A percentile compares a stretch with the other conserved stretches of the same genome.
These are phyloP conservation scores for Cephalopterus ornatus DNA, from an alignment of 2,113 vertebrate genomes.

Conservation along the genomic window DNA sequence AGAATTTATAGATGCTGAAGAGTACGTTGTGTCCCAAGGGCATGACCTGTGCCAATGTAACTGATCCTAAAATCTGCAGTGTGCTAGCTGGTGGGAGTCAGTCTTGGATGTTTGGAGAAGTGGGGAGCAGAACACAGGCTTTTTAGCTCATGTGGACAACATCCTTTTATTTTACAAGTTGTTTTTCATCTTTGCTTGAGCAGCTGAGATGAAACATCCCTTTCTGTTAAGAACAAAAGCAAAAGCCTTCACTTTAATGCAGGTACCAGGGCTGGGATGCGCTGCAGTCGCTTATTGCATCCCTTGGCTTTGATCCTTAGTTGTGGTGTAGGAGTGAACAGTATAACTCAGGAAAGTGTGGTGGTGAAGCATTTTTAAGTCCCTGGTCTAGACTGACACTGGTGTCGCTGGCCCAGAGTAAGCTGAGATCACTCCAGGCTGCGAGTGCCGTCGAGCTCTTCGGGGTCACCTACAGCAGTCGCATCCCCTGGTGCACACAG, in stretches of 20 bases:
- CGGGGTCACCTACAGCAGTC: not conserved
- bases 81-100: not conserved
- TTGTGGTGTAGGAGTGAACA: not conserved
- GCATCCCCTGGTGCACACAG: not conserved
- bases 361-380: not conserved
- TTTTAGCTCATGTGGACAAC: not conserved
- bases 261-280: not conserved
- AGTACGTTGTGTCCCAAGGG: not conserved
- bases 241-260: not conserved
- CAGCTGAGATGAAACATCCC: not conserved
- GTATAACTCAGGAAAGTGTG: not conserved
- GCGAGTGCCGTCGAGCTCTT: rapidly evolving
- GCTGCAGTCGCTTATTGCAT: not conserved
- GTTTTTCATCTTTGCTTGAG: not conserved
- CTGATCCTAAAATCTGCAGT: not conserved
- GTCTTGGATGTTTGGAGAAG: not conserved
- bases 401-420: not conserved
- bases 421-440: not conserved
- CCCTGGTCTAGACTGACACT: not conserved
- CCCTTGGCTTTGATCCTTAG: slow-evolving; percentile 40
- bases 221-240: slow-evolving; percentile 16
- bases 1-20: not conserved
- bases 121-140: not conserved
- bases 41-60: not conserved
- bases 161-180: not conserved